Base-by-base conservation (phyloP, 2,888 invertebrate genomes). In the Dermolepida albohirtum region DNA sequence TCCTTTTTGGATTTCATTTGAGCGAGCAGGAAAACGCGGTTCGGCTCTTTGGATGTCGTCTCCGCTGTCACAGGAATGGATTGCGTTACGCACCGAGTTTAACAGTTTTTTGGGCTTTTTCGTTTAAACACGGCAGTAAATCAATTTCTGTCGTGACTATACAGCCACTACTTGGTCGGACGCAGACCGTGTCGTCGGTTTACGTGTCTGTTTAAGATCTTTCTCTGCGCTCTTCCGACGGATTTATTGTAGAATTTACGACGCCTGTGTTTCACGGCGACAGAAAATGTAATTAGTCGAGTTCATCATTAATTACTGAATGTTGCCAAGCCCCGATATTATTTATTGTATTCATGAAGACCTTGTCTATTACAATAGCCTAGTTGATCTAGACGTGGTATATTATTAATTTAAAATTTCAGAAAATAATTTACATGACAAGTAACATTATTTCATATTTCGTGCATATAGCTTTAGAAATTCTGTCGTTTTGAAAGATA, bases 21-120 rank as follows among this genome's bases (percentile, higher is more conserved):
- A 11, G 29, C 51, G 34, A 51, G 34, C 34, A 51, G 52, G 17
- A 54, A 39, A 54, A 12, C 29, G 51, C 22, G 34, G 8, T 34
- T 34, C 52, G 52, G 52, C 40, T 39, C 52, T 54, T 54, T 54
- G 52, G 52, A 54, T 54, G 52, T 54, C 52, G 52, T 39, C 52
- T 54, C 12, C 34, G 52, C 52, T 39, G 52, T 54, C 40, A 54
- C 52, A 54, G 52, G 39, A 54, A 54, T 54, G 52, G 34, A 54
- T 54, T 54, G 16, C 52, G 52, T 54, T 54, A 54, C 52, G 52
- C 52, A 54, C 52, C 39, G 52, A 54, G 52, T 54, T 54, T 54
- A 54, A 54, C 52, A 54, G 52, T 54, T 54, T 49, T 51, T 54
- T 54, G 52, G 52, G 39, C 52, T 54, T 54, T 54, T 54, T 39